Percentiles rank a stretch among this genome's conserved stretches.
These are phyloP conservation scores for Periplaneta americana DNA, from an alignment of 1,140 invertebrate species.

Conservation along the genomic window DNA sequence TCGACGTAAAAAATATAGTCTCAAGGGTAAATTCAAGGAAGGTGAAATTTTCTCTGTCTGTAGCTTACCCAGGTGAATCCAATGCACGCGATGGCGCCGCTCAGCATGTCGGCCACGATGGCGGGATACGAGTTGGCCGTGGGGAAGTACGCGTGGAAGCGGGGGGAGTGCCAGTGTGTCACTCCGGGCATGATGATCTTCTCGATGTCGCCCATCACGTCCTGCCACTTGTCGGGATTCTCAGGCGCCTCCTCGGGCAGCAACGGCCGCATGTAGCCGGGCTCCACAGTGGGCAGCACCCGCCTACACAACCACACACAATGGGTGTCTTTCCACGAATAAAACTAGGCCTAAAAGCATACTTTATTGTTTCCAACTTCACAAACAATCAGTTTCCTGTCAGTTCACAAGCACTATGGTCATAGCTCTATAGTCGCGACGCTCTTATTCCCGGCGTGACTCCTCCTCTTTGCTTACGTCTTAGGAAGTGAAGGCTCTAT, in stretches of 20 bases:
- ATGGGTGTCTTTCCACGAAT: too few species aligned
- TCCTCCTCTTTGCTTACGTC: too few species aligned
- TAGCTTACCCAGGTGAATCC: conserved; percentile 77
- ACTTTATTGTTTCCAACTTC: too few species aligned
- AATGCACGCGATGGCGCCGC: conserved; percentile 86
- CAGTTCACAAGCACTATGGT: too few species aligned
- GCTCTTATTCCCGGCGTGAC: too few species aligned
- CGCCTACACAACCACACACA: conserved; percentile 47
- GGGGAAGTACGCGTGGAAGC: conserved; percentile 97
- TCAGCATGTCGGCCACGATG: conserved; percentile 93
- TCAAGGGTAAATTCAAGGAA: too few species aligned
- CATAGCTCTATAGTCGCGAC: too few species aligned
- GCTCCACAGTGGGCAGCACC: conserved; percentile 74
- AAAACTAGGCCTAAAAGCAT: too few species aligned
- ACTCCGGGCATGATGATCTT: conserved; percentile 93
- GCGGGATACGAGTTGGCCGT: conserved; percentile 94
- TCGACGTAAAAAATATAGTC: too few species aligned
- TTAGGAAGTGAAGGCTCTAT: too few species aligned
- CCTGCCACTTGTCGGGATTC: conserved; percentile 74
- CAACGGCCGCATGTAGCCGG: conserved; percentile 77
- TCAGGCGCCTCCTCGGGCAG: conserved; percentile 78
- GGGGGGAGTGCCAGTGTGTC: conserved; percentile 96
- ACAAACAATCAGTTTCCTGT: too few species aligned
- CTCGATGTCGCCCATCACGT: conserved; percentile 87
- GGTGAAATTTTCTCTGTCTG: not conserved